Evolutionary conservation across 2,888 invertebrate species (phyloP), one percentile per base, ranked within the genome.

Genomic region (Lucinisca nassula): DNA sequence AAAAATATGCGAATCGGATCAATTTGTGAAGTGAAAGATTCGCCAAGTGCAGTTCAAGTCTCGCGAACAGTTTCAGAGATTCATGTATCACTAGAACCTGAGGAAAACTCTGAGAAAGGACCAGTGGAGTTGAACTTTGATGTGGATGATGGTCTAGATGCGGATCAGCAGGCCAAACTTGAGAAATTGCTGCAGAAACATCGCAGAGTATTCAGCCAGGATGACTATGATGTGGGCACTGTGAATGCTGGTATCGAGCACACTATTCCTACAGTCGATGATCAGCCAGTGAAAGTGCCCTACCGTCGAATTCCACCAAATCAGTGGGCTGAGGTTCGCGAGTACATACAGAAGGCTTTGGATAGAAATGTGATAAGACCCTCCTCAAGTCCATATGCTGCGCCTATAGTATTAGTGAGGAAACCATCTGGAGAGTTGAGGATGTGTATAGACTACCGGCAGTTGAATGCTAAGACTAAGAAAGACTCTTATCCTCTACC

Each of bases 231-330:
- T 78, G n/a, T 78, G n/a, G 78, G 78, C 2, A 55, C 24, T 6
- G 55, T 55, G 21, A 78, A 14, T 58, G 38, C 27, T 58, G 78
- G 24, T 17, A 51, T 45, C 6, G 30, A n/a, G 12, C 78, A 78
- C 24, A 8, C 58, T n/a, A 78, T 78, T 32, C 37, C 27, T 12
- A 61, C 61, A 40, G 45, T 49, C 4, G 85, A 86, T 73, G 79
- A 85, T 45, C 30, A 72, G 17, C 82, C 88, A 37, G 82, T 87
- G 17, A 87, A 49, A 30, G 67, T 84, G 4, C 84, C 84, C 40
- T 79, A 84, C 24, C 55, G 77, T 30, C n/a, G 58, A 51, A 32
- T 77, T 32, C 77, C 77, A 3, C 77, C 61, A 4, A 77, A 77
- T n/a, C 51, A 51, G 58, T 51, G 45, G 37, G 30, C 55, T n/a